Evolutionary conservation across 2,113 vertebrate genomes (phyloP).

Genomic region (Leuciscus idus): DNA sequence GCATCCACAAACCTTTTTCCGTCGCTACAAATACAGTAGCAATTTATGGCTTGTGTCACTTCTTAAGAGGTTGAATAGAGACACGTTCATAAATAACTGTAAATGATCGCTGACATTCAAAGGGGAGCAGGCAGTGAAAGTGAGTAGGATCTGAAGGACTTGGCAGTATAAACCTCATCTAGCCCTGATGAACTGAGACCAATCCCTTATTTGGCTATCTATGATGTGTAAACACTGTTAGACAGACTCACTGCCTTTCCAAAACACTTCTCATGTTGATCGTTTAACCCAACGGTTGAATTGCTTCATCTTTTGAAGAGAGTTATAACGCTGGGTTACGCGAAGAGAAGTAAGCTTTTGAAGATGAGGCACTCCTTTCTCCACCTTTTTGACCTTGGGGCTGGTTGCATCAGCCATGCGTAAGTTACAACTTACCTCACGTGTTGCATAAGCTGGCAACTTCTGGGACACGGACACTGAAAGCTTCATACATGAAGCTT

Average conservation of each 20-base stretch:
- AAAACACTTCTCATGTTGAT: background rate
- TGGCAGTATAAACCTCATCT: conserved; percentile 22
- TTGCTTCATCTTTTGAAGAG: background rate
- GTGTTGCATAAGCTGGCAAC: conserved; percentile 6
- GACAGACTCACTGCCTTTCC: background rate
- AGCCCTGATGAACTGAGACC: conserved; percentile 4
- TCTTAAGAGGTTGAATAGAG: conserved; percentile 6
- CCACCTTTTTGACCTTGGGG: background rate
- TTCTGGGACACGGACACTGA: background rate
- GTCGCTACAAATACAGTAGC: conserved; percentile 35
- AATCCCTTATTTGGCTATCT: background rate
- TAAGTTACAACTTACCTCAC: background rate
- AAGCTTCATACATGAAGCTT: too few species aligned
- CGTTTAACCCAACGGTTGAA: background rate
- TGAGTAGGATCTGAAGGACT: conserved; percentile 26
- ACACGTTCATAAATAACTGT: conserved; percentile 35
- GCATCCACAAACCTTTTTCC: conserved; percentile 25
- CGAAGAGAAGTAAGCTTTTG: background rate
- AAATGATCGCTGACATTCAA: conserved; percentile 34
- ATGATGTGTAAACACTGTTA: conserved; percentile 7
- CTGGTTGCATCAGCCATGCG: background rate
- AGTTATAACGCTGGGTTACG: background rate
- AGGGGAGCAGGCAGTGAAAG: background rate
- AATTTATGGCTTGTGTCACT: conserved; percentile 48
- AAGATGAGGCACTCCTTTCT: background rate